These are phyloP conservation scores for Drosophila nigrodunni DNA, from an alignment of 1,140 invertebrate species.

Conservation along the genomic window DNA sequence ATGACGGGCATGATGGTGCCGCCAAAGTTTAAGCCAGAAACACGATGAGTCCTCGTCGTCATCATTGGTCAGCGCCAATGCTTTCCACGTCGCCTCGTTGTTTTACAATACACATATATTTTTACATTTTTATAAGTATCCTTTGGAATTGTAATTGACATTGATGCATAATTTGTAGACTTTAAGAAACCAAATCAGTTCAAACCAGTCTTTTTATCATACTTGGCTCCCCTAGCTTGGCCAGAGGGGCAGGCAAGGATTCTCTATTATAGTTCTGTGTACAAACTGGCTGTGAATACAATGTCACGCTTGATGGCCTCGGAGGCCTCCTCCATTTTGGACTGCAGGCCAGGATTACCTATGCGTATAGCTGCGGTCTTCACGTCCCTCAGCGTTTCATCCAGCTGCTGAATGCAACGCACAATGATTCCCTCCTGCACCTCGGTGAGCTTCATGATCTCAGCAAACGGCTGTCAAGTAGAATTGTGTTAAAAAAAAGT, in stretches of 20 bases:
- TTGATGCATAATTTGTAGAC: conserved; percentile 62
- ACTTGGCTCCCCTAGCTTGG: background rate
- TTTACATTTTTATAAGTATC: conserved; percentile 75
- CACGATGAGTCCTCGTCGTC: conserved; percentile 88
- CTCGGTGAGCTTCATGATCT: conserved; percentile 96
- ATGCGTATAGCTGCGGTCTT: conserved; percentile 96
- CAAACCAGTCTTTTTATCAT: background rate
- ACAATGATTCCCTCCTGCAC: conserved; percentile 99
- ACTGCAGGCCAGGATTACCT: conserved; percentile 94
- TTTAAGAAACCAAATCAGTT: conserved; percentile 50
- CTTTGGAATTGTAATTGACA: conserved; percentile 71
- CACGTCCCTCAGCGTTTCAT: conserved; percentile 96
- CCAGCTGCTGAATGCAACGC: conserved; percentile 97
- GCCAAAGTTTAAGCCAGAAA: conserved; percentile 98
- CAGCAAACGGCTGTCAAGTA: conserved; percentile 89
- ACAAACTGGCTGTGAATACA: conserved; percentile 98
- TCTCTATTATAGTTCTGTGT: conserved; percentile 87
- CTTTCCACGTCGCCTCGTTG: conserved; percentile 16
- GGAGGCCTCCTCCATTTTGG: conserved; percentile 98
- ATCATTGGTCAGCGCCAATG: too few relatives aligned
- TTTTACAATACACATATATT: conserved; percentile 67
- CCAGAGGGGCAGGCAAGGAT: background rate
- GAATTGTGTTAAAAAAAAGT: background rate
- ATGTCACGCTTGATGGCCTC: conserved; percentile 98
- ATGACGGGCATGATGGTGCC: conserved; percentile 90